Evolutionary conservation across 2,888 invertebrate species (phyloP), one percentile per base, ranked within the genome.

Genomic region (Hedya salicella): DNA sequence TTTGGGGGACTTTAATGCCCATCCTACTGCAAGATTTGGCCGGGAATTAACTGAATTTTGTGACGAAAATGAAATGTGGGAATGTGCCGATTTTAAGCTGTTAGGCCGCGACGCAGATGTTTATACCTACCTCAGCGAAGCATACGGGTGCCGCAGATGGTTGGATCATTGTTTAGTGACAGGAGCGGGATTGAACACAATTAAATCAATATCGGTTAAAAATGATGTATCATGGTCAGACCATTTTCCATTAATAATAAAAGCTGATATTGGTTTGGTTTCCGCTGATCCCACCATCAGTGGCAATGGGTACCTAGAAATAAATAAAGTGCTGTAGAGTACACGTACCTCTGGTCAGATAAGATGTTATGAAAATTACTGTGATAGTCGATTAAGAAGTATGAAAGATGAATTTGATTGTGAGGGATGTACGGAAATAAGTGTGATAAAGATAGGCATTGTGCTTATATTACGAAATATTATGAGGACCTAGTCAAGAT

Each of bases 1-100:
- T 1, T 6, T 61, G 11, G 50, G 61, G 9, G 50, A 61, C 50
- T 61, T 61, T 16, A 61, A 61, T 14, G 50, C 61, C 2, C 52
- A 62, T n/a, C 62, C 62, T 11, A 17, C 32, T n/a, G 42, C 62
- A 0, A 52, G 52, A 6, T 62, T 62, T 19, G 62, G 52, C 11
- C 44, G 40, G 3, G 62, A 40, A 30, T 11, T 62, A 4, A 30
- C 14, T 4, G 2, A 44, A 42, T 52, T 50, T 32, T 40, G 50
- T 30, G 25, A 30, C 16, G 62, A 46, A 36, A 1, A 36, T 9
- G 16, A 53, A 17, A 40, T 40, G 32, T 53, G 53, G 53, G 16
- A 39, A 19, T 56, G 54, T 5, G 54, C 40, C 3, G 40, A 40
- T n/a, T 2, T 40, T 2, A 40, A 40, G 14, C n/a, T 40, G 40